Conservation (phyloP, 2,888 invertebrate species). For the Lapara coniferarum region DNA sequence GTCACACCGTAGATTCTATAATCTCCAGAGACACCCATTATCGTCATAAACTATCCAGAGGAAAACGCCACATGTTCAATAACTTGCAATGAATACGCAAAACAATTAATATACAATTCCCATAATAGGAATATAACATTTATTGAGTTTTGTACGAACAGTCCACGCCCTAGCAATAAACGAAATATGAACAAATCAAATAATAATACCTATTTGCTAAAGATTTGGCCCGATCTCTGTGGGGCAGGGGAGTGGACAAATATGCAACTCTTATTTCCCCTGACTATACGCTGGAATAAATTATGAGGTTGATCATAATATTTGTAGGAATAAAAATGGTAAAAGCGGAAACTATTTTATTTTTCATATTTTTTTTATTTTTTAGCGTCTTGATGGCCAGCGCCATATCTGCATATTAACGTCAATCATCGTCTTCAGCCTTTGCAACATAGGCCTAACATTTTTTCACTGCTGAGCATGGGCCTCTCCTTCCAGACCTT, state of each 20-base stretch:
- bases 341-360: background rate
- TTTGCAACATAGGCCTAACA: too few relatives aligned
- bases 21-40: too few relatives aligned
- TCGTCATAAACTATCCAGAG: too few relatives aligned
- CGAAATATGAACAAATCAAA: conserved; percentile 49
- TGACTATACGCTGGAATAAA: conserved; percentile 39
- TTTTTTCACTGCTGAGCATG: too few relatives aligned
- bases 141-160: conserved; percentile 36
- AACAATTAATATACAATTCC: conserved; percentile 11
- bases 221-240: conserved; percentile 49
- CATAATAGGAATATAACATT: conserved; percentile 12
- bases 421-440: background rate
- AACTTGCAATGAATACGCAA: background rate
- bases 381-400: too few relatives aligned
- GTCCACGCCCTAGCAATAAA: conserved; percentile 43
- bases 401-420: too few relatives aligned
- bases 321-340: conserved; percentile 36
- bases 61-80: background rate
- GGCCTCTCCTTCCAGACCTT: too few relatives aligned
- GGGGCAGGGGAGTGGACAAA: conserved; percentile 43
- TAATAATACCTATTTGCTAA: conserved; percentile 45
- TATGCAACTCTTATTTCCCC: conserved; percentile 46
- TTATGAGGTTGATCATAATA: conserved; percentile 41
- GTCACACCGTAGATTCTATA: too few relatives aligned
- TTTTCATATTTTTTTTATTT: background rate